Evolutionary conservation across 2,888 invertebrate species (phyloP), one percentile per base, ranked within the genome.

Genomic region (Eledona agricola): DNA sequence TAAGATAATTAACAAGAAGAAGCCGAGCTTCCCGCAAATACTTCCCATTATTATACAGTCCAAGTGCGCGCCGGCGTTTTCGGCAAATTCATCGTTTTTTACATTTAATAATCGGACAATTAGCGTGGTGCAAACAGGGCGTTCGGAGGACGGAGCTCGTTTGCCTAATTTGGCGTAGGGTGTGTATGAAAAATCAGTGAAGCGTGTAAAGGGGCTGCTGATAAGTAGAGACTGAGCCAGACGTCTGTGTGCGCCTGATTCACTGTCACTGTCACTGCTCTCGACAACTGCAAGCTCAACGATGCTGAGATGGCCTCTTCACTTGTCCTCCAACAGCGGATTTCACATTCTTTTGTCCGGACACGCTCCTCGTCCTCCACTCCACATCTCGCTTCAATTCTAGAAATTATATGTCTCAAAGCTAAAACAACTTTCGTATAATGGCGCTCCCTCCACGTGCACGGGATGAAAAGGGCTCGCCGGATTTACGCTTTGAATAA

Each of bases 281-380:
- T 68, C 65, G 67, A 67, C 69, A 66, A 66, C 62, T 66, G 66
- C 65, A 65, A 65, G 64, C 62, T 63, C 62, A 64, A 65, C 66
- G 62, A 61, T 65, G 69, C 69, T 69, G 69, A 70, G 68, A 57
- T 63, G 58, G 65, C 67, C 63, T 64, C 71, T 71, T 69, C 67
- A 69, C 61, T 51, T 55, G 60, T 63, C 66, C 68, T 70, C 64
- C 62, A 63, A 58, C 64, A 66, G 65, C 69, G 69, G 67, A 70
- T 72, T 71, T 69, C 64, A 65, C 63, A 67, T 65, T 68, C 71
- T 66, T 69, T 72, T 71, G 71, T 72, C 61, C 63, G 65, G 65
- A 66, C 70, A 68, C 64, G 70, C 67, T 65, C 65, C 64, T 61
- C 63, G 23, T 31, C 13, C 32, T 22, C 34, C 31, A 31, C 42